Conservation (phyloP, 2,888 invertebrate genomes). For the Polydesmus complanatus region DNA sequence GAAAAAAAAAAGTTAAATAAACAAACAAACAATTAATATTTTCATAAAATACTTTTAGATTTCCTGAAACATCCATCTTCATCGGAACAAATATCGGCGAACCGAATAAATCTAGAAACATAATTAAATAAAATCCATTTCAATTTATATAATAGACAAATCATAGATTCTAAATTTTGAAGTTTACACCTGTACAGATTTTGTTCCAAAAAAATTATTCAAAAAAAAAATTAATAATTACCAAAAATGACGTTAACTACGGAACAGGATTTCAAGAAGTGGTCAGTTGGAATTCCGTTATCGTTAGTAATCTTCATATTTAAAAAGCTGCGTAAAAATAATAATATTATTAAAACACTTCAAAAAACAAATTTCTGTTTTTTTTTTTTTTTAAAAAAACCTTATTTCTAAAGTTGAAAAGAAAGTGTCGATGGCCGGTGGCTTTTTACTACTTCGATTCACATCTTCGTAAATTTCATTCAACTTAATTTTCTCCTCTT, state of each 20-base stretch:
- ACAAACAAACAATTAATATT: not conserved
- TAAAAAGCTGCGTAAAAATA: slow-evolving; percentile 8
- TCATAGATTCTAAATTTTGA: no score
- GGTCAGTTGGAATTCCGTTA: slow-evolving; percentile 10
- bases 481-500: slow-evolving; percentile 1
- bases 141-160: not conserved
- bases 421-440: slow-evolving; percentile 4
- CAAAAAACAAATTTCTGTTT: not conserved
- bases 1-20: slow-evolving; percentile 18
- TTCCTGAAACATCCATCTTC: slow-evolving; percentile 12
- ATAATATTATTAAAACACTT: not conserved
- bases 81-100: slow-evolving; percentile 14
- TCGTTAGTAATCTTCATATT: slow-evolving; percentile 7
- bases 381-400: not conserved
- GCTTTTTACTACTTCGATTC: not conserved
- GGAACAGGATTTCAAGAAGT: slow-evolving; percentile 14
- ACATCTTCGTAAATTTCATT: not conserved
- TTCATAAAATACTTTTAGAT: slow-evolving; percentile 11
- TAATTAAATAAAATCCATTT: not conserved
- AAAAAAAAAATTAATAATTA: slow-evolving; percentile 4
- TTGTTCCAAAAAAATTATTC: not conserved
- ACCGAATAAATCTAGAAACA: slow-evolving; percentile 11
- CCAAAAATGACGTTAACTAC: slow-evolving; percentile 16
- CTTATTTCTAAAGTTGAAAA: slow-evolving; percentile 13
- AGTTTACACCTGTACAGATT: not conserved